Base-by-base conservation (phyloP, 2,113 vertebrate genomes). In the Marmota monax region DNA sequence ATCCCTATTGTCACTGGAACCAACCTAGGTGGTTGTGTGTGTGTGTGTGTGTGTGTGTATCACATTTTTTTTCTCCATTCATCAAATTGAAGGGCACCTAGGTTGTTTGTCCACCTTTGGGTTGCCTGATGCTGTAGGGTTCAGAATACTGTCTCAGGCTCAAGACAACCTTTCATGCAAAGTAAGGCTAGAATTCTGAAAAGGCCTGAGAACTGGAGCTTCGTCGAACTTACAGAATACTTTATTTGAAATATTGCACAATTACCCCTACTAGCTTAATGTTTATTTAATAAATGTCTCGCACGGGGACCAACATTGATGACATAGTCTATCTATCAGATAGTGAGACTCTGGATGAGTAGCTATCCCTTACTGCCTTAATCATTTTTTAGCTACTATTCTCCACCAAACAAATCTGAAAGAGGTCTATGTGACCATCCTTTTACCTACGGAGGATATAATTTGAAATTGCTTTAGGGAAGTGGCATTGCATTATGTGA, bases 381-480 rank as follows among this genome's bases (percentile, higher is more conserved):
- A n/a, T 37, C 27, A 84, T 53, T 77, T 74, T 90, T 67, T 85
- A 79, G 48, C 32, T 61, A 63, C 32, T 84, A n/a, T 42, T 92
- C 14, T 73, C 25, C 69, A 79, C n/a, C 39, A 70, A 69, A 25
- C 7, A 53, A 82, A 87, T 11, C 18, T 51, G 69, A 20, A 37
- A 25, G 48, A 61, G 25, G 73, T 69, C 5, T 23, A 4, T 18
- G 22, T 13, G 23, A 32, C 6, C 8, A 73, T 27, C 32, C 80
- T 86, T 73, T 61, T 37, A 80, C 27, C 13, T 88, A 20, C 29
- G 45, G 61, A 70, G 79, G 69, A 63, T 92, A 58, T 56, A 90
- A 42, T 45, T 69, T 92, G 58, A 92, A 79, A n/a, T 90, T 4
- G 22, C 80, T 92, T 94, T 74, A 48, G 88, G 29, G 51, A 92